Base-by-base conservation (phyloP, 2,797 vertebrate genomes). In the Coilia nasus region DNA sequence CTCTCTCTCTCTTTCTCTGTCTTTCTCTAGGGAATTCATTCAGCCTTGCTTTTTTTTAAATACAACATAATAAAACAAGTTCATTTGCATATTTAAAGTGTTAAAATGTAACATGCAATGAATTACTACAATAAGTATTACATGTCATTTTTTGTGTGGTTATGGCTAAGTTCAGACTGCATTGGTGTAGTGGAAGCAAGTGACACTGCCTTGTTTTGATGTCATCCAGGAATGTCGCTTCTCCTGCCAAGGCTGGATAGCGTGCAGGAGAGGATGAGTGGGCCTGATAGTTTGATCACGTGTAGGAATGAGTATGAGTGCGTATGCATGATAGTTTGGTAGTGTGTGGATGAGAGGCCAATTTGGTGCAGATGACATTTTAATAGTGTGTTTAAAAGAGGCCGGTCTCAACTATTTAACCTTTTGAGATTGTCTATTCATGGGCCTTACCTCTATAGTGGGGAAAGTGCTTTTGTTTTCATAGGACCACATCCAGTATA, bases 31-130 rank as follows among this genome's bases (percentile, higher is more conserved):
- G 81, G 86, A 71, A 47, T 10, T 15, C 35, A 83, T 82, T 83
- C 50, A 31, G 28, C 31, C 67, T 82, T 83, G 82, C 78, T 50
- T 82, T 84, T 44, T 84, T 31, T 81, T 62, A 12, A 60, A 57
- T 12, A 81, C 21, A 60, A 31, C 28, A 28, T 35, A 35, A 35
- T 6, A 75, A 35, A 75, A 75, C 3, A 1, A 62, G 21, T 60
- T 60, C 17, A 7, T 6, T 75, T 75, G 31, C 28, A 75, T 35
- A 75, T 35, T 41, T 35, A 19, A 31, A 35, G 67, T 17, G 28
- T 75, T 64, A 28, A 12, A 64, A 35, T 75, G 28, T 15, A 64
- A 28, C 23, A 75, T 35, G 28, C 67, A 31, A 11, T 64, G 25
- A 54, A 54, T 54, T 3, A 10, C 50, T 14, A 35, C 64, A 35